Conservation (phyloP, 1,140 invertebrate genomes). For the Sipha flava region DNA sequence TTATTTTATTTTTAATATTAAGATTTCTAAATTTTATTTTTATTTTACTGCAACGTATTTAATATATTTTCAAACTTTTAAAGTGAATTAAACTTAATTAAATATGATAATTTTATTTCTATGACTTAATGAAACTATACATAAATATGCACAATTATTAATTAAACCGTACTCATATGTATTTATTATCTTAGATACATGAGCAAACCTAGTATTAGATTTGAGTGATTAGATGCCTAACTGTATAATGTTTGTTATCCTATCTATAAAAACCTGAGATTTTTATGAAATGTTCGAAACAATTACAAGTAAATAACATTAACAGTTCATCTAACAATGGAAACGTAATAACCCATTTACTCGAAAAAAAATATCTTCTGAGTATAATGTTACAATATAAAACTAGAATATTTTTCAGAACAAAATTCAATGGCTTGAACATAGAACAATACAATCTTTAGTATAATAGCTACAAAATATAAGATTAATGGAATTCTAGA, state of each 20-base stretch:
- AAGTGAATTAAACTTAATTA: too few species aligned
- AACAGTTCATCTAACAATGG: conserved; percentile 1
- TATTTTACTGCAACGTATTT: too few species aligned
- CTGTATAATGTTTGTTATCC: not conserved
- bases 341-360: not conserved
- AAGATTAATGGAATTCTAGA: too few species aligned
- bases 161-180: too few species aligned
- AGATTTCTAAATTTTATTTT: too few species aligned
- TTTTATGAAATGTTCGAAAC: not conserved
- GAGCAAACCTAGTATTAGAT: not conserved
- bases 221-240: not conserved
- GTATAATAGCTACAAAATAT: too few species aligned
- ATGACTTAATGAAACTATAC: too few species aligned
- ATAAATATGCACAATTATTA: too few species aligned
- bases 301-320: conserved; percentile 7
- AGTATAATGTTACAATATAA: not conserved
- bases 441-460: not conserved
- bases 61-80: too few species aligned
- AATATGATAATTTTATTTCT: too few species aligned
- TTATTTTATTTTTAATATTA: too few species aligned
- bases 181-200: too few species aligned
- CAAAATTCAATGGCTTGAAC: not conserved
- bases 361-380: not conserved
- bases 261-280: not conserved
- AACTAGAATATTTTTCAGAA: not conserved